Conservation (phyloP, 2,113 vertebrate species). For the Clarias macrocephalus region DNA sequence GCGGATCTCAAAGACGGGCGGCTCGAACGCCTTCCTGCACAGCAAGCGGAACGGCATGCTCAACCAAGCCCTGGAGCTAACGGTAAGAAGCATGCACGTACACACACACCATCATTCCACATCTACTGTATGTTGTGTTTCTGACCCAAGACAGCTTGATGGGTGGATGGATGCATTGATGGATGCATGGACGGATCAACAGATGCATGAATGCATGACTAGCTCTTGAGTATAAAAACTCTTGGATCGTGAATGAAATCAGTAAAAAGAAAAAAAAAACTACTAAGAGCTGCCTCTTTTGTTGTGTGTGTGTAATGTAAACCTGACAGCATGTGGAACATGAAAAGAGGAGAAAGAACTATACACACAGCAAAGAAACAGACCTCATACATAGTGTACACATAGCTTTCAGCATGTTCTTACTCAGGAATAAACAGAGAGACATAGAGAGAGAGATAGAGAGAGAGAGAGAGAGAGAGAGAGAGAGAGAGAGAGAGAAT, state of each 20-base stretch:
- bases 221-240: neutral
- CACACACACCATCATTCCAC: constrained; percentile 6
- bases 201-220: neutral
- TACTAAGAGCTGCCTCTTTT: neutral
- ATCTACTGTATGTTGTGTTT: constrained; percentile 2
- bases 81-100: constrained; percentile 72
- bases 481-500: neutral
- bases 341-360: constrained; percentile 8
- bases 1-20: constrained; percentile 88
- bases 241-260: neutral
- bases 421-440: constrained; percentile 30
- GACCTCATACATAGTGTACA: constrained; percentile 30
- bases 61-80: constrained; percentile 90
- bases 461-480: neutral
- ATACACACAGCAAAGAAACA: neutral
- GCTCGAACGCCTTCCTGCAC: constrained; percentile 88
- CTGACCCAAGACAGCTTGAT: constrained; percentile 1
- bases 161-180: neutral
- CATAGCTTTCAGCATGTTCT: constrained; percentile 18
- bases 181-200: neutral
- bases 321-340: constrained; percentile 16
- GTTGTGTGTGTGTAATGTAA: neutral
- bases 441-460: constrained; percentile 11
- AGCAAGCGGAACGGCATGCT: constrained; percentile 96
- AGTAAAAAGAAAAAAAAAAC: neutral